Evolutionary conservation across 2,113 vertebrate genomes (phyloP), one percentile per base, ranked within the genome.

Genomic region (Onychostoma macrolepis): DNA sequence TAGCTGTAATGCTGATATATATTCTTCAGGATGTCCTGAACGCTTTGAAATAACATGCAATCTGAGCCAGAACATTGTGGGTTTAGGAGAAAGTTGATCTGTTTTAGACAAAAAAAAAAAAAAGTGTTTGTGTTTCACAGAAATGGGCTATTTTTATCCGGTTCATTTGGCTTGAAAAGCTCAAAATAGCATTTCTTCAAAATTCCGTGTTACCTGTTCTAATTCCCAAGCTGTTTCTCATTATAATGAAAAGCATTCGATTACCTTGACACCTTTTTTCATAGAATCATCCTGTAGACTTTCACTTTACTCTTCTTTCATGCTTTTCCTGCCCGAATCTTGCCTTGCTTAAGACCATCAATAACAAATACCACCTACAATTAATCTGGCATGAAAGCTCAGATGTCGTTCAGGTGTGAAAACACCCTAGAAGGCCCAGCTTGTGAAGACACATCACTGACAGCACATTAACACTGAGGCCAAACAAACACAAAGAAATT

Each of bases 201-300:
- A 71, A 50, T 77, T 4, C 0, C 4, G 12, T 50, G 41, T 77
- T 77, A 50, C 43, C 75, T 77, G 15, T 13, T 53, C 15, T 30
- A 53, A 48, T 78, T 78, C 45, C 75, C 75, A 19, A 50, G 75
- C 10, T 50, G 74, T 77, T 53, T 78, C 15, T 78, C 45, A 78
- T 48, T 76, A 28, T 36, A 74, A 43, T 26, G 72, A 75, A 45
- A 45, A 1, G 72, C 24, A 26, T 75, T 45, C 3, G 19, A 72
- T 38, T 72, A 72, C 12, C 12, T 75, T 75, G 38, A 75, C 72
- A 75, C 38, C 11, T 24, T 41, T 72, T 61, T 76, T 45, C 12
- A 76, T 41, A 74, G 30, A 45, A 26, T 43, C 13, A 1, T 74
- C 71, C 38, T 43, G 36, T 41, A n/a, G 36, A 45, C 24, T 6